These are phyloP conservation scores for Entelurus aequoreus DNA, from an alignment of 2,113 vertebrate genomes.

Conservation along the genomic window DNA sequence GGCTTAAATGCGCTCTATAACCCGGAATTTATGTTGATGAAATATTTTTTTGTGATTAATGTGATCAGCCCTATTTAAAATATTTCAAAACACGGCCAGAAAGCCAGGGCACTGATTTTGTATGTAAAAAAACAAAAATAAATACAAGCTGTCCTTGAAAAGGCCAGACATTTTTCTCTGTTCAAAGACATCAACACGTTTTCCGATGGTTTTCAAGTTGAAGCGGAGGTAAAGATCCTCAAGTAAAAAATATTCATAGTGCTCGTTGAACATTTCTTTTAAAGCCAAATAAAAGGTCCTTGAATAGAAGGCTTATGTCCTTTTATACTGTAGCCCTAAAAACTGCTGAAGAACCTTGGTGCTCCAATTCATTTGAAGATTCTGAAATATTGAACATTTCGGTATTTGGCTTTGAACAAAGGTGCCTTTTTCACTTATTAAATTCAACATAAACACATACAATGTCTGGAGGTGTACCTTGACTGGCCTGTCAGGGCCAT, in stretches of 20 bases:
- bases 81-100: conserved; percentile 9
- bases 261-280: conserved; percentile 36
- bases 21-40: too few species aligned
- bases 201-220: conserved; percentile 28
- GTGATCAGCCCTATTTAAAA: background rate
- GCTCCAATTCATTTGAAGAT: conserved; percentile 54
- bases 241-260: conserved; percentile 29
- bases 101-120: background rate
- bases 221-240: conserved; percentile 33
- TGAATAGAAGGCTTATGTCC: conserved; percentile 45
- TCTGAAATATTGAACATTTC: conserved; percentile 54
- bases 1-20: too few species aligned
- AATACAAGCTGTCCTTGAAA: conserved; percentile 6
- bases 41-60: too few species aligned
- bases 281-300: conserved; percentile 40
- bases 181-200: conserved; percentile 26
- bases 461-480: background rate
- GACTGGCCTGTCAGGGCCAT: background rate
- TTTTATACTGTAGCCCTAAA: conserved; percentile 33
- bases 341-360: conserved; percentile 55
- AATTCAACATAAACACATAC: conserved; percentile 8
- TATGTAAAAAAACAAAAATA: background rate
- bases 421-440: conserved; percentile 36
- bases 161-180: conserved; percentile 11
- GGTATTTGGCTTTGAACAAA: conserved; percentile 54